Base-by-base conservation (phyloP, 2,888 invertebrate genomes). In the Cheilosia impressa region DNA sequence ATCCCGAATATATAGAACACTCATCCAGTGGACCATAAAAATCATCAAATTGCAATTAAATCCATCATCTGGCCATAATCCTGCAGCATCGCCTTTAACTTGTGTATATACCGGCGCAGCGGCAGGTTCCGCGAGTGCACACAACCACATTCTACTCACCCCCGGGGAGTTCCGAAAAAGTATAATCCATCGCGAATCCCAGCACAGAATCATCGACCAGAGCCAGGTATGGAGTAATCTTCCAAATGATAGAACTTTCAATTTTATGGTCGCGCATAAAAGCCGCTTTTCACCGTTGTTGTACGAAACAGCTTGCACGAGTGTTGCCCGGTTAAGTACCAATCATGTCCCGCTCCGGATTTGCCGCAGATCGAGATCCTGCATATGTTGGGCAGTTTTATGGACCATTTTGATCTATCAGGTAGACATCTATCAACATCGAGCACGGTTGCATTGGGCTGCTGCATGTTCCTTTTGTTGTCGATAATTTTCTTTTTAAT, bases 371-470 rank as follows among this genome's bases (percentile, higher is more conserved):
- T 43, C 41, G 9, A 17, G 66, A 27, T 41, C 17, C 52, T 55
- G 31, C 58, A 52, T 68, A 34, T 83, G 79, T 75, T 62, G 60
- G 55, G 43, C 71, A 71, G 55, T 80, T 80, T 80, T 76, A 79
- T 84, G 75, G 80, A 80, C 53, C 75, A 66, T 84, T 66, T 45
- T 63, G 78, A 73, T 76, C 68, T 52, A 73, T 62, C 45, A 57
- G 52, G 6, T 60, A 60, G 53, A 60, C 72, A 63, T 55, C 52
- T 9, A 19, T 72, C 62, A 47, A 22, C 57, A 63, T 34, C 45
- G 24, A 9, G 4, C 13, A 24, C n/a, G 19, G 34, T 57, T 19
- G 38, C 27, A 17, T 19, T 24, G 9, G n/a, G 13, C 43, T 17
- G 0, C 41, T 27, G 63, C n/a, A n/a, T 57, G 50, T 71, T 27